These are phyloP conservation scores for Columbina picui DNA, from an alignment of 2,113 vertebrate species.

Conservation along the genomic window DNA sequence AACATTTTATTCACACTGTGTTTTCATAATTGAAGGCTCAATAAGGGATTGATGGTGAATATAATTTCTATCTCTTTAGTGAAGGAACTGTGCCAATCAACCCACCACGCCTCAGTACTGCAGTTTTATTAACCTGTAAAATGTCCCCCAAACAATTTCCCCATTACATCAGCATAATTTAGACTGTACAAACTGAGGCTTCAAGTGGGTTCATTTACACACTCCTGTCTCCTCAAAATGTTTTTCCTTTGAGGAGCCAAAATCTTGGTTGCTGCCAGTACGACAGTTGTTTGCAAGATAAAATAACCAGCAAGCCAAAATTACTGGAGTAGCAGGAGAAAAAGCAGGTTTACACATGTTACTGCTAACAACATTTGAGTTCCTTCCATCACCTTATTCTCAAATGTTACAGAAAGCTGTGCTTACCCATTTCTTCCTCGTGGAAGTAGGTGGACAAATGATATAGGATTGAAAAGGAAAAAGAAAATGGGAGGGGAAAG, in stretches of 20 bases:
- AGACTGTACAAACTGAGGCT: not conserved
- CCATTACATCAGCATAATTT: not conserved
- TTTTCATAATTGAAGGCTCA: not conserved
- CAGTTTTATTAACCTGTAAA: not conserved
- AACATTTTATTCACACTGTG: not conserved
- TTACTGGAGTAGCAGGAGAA: not conserved
- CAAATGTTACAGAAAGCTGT: not conserved
- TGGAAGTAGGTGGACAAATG: constrained; percentile 28
- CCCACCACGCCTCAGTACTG: not conserved
- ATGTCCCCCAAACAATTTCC: not conserved
- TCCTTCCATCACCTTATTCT: not conserved
- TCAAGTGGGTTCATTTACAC: not conserved
- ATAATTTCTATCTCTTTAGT: not conserved
- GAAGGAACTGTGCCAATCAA: not conserved
- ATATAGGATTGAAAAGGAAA: constrained; percentile 1
- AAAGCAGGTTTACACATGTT: not conserved
- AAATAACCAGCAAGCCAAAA: not conserved
- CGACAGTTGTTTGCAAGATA: not conserved
- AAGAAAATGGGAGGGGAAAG: not conserved
- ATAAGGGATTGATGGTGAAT: not conserved
- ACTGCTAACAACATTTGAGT: not conserved
- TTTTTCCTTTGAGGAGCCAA: not conserved
- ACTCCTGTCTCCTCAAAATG: not conserved
- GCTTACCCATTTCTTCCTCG: constrained; percentile 53
- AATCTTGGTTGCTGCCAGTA: not conserved